Evolutionary conservation across 2,888 invertebrate species (phyloP), one percentile per base, ranked within the genome.

Genomic region (Branchinecta sandiegonensis): DNA sequence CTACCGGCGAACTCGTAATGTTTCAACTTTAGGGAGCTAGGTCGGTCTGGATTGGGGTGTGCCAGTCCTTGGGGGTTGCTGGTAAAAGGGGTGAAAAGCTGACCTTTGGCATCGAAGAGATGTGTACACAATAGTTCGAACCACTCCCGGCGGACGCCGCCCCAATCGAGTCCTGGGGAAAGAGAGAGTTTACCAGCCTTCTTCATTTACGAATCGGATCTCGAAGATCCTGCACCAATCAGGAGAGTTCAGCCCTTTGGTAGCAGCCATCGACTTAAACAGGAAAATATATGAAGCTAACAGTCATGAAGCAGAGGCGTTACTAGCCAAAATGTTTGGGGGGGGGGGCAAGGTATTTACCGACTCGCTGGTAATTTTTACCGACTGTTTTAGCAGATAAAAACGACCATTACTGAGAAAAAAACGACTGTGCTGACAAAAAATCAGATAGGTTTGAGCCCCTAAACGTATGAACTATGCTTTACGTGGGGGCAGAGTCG

Each of bases 161-260:
- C 94, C 92, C 91, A 92, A 80, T 94, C 94, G 74, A 94, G 86
- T 66, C 91, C 90, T 90, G 75, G 46, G 76, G 75, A 65, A 66
- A 67, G 68, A 65, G 12, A 12, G 12, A n/a, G 68, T 13, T 67
- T n/a, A n/a, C n/a, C n/a, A n/a, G n/a, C 91, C 94, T 83, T 91
- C 91, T 78, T 95, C 94, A n/a, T 92, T 93, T 77, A 88, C 86
- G 79, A 94, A 94, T 69, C 86, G 86, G 71, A 94, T 87, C 80
- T 94, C 94, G 78, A 94, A 94, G 81, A 89, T 92, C 76, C 89
- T 85, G 79, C 93, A 94, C 94, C 94, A 95, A 80, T 94, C 94
- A 68, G 86, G 85, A n/a, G 89, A 85, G 46, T 85, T 83, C 80
- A 92, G 91, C 75, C 87, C 85, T 74, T 88, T 87, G 2, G 91